Base-by-base conservation (phyloP, 2,888 invertebrate genomes). In the Rotaria magnacalcarata region DNA sequence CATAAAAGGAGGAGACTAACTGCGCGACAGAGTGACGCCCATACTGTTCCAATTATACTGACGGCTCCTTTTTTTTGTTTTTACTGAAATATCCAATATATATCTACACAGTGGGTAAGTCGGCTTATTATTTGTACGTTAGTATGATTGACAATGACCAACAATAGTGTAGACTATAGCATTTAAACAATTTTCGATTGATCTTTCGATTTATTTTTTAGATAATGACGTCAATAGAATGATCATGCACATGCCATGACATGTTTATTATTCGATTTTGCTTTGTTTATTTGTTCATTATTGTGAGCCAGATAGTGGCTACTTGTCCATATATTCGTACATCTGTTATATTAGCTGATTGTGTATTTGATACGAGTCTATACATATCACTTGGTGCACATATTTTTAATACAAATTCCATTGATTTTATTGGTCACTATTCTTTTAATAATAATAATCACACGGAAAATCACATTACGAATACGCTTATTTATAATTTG, bases 311-410 rank as follows among this genome's bases (percentile, higher is more conserved):
- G 19, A 34, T 67, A 27, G 34, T 34, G 34, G 67, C 80, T 80
- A 47, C 80, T 24, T 80, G 80, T 47, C 80, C 80, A 19, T 80
- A 80, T 80, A 80, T 80, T 80, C 80, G 80, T 80, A 80, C 80
- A 80, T 80, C 80, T 41, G 80, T 80, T 47, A 6, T 80, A 24
- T 24, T 80, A 80, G 21, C 80, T 80, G 80, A 80, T 24, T 80
- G 80, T n/a, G 80, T 80, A 24, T 47, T 80, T 47, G 80, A 80
- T 80, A 47, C 80, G 3, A n/a, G 24, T 80, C n/a, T 80, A 10
- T 80, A 80, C 47, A 14, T 80, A n/a, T 80, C 80, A 47, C 47
- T 80, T n/a, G 80, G 80, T 80, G 80, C 80, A 43, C 43, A 47
- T 47, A 80, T 80, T 47, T 47, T 47, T n/a, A 80, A 80, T 47